Conservation (phyloP, 1,140 invertebrate genomes). For the Linepithema humile region DNA sequence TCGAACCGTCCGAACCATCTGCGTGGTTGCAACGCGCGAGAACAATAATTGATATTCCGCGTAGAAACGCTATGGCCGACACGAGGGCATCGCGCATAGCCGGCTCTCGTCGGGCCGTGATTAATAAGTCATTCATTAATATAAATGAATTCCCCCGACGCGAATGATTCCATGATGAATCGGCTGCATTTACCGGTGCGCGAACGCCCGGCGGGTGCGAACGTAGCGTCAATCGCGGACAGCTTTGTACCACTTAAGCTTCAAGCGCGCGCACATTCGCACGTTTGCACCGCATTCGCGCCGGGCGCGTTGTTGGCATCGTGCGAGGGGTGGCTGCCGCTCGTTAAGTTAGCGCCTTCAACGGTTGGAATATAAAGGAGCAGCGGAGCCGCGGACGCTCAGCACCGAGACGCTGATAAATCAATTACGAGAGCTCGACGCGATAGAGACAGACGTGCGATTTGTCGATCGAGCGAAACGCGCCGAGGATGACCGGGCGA, state of each 20-base stretch:
- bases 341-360: constrained; percentile 46
- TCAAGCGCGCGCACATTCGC: constrained; percentile 63
- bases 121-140: constrained; percentile 80
- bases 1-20: background rate
- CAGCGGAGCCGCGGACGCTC: background rate
- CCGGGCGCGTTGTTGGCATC: background rate
- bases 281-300: constrained; percentile 31
- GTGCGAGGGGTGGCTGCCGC: constrained; percentile 49
- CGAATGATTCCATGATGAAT: constrained; percentile 80
- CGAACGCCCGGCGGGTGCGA: constrained; percentile 76
- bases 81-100: constrained; percentile 2
- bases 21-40: constrained; percentile 55
- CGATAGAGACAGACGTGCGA: constrained; percentile 54
- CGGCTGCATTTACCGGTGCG: constrained; percentile 75
- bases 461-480: constrained; percentile 53
- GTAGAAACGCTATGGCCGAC: constrained; percentile 46
- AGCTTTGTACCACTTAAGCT: constrained; percentile 73
- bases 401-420: constrained; percentile 33
- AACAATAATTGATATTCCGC: constrained; percentile 76
- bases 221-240: constrained; percentile 73
- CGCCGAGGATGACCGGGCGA: background rate
- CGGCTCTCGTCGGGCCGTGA: constrained; percentile 69
- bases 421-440: constrained; percentile 51
- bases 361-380: constrained; percentile 35
- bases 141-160: constrained; percentile 76